These are phyloP conservation scores for Momotus momota DNA, from an alignment of 2,797 vertebrate genomes.

Conservation along the genomic window DNA sequence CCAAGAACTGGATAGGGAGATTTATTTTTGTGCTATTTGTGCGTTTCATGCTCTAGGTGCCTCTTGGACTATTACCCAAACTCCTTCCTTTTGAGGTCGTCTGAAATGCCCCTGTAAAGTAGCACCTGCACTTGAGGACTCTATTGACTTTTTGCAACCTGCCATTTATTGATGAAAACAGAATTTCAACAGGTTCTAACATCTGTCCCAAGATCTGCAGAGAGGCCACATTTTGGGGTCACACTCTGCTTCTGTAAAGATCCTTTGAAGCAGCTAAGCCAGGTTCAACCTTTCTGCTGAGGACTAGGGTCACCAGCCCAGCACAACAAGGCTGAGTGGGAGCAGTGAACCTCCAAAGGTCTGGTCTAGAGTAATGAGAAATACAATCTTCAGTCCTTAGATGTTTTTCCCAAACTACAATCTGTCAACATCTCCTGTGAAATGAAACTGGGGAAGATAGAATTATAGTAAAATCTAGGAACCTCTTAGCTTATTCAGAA, in stretches of 20 bases:
- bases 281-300: not conserved
- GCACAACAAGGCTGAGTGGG: not conserved
- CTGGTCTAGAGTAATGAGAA: not conserved
- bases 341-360: not conserved
- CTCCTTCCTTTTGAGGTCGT: not conserved
- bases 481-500: constrained; percentile 11
- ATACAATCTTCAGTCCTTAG: not conserved
- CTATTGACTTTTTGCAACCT: not conserved
- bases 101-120: not conserved
- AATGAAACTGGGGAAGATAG: not conserved
- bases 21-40: not conserved
- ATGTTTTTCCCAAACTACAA: not conserved
- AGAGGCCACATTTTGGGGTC: not conserved
- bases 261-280: not conserved
- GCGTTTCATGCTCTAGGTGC: not conserved
- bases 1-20: not conserved
- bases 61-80: not conserved
- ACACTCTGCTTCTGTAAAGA: not conserved
- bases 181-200: not conserved
- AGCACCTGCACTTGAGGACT: not conserved
- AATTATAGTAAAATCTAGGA: not conserved
- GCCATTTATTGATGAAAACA: not conserved
- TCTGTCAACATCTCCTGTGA: not conserved
- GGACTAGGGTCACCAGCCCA: not conserved
- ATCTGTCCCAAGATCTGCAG: not conserved